phyloP scores from a whole-genome alignment of 2,113 vertebrate species.

The Narcine bancroftii region DNA sequence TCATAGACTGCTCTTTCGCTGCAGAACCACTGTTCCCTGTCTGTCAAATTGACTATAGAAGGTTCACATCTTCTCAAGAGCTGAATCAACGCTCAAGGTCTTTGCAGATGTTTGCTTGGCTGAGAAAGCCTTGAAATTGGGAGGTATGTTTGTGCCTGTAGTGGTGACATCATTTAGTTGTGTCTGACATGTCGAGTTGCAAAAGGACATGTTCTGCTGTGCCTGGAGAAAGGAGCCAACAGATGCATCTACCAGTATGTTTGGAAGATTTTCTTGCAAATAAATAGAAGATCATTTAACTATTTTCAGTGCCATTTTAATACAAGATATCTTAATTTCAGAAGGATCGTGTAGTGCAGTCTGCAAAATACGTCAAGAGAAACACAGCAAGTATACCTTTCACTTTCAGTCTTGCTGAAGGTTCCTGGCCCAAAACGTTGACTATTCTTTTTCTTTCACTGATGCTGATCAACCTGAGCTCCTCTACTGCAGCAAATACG shows the following conservation, averaged over 20 bases:
- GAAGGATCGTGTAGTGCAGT: neutral
- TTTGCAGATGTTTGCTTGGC: neutral
- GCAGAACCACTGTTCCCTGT: neutral
- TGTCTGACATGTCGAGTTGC: neutral
- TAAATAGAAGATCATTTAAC: neutral
- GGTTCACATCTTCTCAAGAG: neutral
- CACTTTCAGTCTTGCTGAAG: no score
- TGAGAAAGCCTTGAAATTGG: constrained; percentile 16
- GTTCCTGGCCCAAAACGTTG: no score
- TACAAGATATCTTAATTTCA: neutral
- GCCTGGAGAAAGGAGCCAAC: neutral
- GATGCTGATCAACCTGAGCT: no score
- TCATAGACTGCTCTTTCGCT: neutral
- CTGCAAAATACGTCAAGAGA: neutral
- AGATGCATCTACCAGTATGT: neutral
- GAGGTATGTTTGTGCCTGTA: neutral
- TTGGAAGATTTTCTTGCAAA: neutral
- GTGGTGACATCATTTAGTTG: neutral
- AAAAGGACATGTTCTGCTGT: neutral
- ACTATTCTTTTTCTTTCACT: no score
- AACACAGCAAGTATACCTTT: neutral
- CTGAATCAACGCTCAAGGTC: neutral
- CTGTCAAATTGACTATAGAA: neutral
- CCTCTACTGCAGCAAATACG: no score
- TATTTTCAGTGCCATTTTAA: neutral